Conservation (phyloP, 2,797 vertebrate genomes). For the Euthynnus affinis region DNA sequence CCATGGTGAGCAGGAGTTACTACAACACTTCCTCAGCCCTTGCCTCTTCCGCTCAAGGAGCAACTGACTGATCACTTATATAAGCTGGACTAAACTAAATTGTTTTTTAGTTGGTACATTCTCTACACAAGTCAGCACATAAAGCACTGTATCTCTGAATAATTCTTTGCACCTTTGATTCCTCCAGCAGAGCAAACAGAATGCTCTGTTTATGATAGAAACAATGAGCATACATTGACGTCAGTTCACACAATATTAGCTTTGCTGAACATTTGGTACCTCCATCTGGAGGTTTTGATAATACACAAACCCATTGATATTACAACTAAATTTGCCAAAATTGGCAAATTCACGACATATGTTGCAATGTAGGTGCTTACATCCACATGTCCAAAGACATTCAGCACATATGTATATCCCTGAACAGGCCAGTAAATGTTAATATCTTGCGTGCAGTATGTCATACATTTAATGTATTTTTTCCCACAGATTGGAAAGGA, state of each 20-base stretch:
- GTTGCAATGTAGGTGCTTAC: neutral
- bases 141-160: neutral
- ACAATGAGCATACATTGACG: slow-evolving; percentile 30
- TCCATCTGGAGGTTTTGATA: slow-evolving; percentile 55
- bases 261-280: slow-evolving; percentile 56
- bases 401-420: too few species aligned
- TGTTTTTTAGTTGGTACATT: neutral
- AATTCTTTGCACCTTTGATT: neutral
- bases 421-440: neutral
- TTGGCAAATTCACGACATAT: slow-evolving; percentile 31
- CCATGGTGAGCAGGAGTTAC: too few species aligned
- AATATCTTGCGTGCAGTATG: neutral
- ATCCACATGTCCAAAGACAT: too few species aligned
- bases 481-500: too few species aligned
- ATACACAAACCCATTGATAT: slow-evolving; percentile 24
- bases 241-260: slow-evolving; percentile 31
- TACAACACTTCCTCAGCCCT: too few species aligned
- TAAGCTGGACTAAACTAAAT: too few species aligned
- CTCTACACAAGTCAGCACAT: slow-evolving; percentile 5
- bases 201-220: slow-evolving; percentile 26
- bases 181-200: slow-evolving; percentile 16
- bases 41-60: too few species aligned
- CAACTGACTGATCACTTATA: too few species aligned
- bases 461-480: neutral
- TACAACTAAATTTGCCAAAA: slow-evolving; percentile 18